Percentiles rank a stretch among this genome's conserved stretches.
These are phyloP conservation scores for Leucophenga montana DNA, from an alignment of 2,888 invertebrate genomes.

Conservation along the genomic window DNA sequence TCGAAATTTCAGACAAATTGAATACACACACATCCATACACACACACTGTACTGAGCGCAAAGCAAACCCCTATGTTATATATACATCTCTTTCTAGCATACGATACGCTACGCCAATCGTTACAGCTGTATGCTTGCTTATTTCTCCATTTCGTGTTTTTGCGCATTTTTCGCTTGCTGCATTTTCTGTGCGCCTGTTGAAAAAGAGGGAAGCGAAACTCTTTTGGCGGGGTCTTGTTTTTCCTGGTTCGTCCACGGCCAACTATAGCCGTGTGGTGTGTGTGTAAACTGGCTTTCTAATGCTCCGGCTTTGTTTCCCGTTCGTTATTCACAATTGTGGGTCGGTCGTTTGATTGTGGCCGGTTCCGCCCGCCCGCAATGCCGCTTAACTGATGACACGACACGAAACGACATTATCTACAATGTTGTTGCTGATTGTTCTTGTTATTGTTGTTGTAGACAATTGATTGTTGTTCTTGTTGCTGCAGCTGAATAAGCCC, in stretches of 20 bases:
- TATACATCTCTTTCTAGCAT: constrained; percentile 50
- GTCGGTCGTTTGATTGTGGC: constrained; percentile 41
- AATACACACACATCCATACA: constrained; percentile 44
- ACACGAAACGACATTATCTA: too few species aligned
- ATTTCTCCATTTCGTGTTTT: constrained; percentile 54
- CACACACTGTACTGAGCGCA: constrained; percentile 42
- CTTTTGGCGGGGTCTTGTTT: constrained; percentile 74
- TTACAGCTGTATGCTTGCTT: constrained; percentile 34
- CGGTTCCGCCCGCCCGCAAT: constrained; percentile 41
- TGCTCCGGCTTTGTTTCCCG: constrained; percentile 58
- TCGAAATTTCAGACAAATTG: background rate
- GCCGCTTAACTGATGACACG: constrained; percentile 15
- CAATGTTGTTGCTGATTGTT: too few species aligned
- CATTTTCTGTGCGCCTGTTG: constrained; percentile 68
- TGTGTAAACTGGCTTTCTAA: constrained; percentile 57
- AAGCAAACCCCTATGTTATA: constrained; percentile 57
- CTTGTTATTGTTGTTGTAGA: too few species aligned
- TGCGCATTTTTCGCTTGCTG: constrained; percentile 41
- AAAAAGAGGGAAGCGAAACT: constrained; percentile 74
- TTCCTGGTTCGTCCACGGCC: constrained; percentile 64
- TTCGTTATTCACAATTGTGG: constrained; percentile 52
- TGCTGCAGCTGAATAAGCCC: too few species aligned
- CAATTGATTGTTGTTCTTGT: too few species aligned
- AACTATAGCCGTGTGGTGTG: constrained; percentile 46
- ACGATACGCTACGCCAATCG: constrained; percentile 40